Percentiles rank a stretch among this genome's conserved stretches.
Evolutionary conservation across 1,140 invertebrate genomes (phyloP).

Genomic region (Elymnias hypermnestra): DNA sequence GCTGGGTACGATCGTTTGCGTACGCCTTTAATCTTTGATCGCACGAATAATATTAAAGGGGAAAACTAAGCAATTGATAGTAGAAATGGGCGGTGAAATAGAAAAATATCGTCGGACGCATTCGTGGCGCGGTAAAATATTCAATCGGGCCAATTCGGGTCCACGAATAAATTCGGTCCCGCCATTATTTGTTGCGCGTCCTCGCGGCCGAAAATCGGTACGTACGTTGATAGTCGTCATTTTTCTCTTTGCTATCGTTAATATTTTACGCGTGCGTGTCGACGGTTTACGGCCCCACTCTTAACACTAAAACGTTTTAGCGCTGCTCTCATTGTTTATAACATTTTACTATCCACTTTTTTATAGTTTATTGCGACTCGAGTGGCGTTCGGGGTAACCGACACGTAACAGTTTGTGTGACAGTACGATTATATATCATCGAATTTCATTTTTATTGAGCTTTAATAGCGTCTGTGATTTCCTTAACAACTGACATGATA

Average conservation of each 20-base stretch:
- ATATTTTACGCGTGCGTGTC: conserved; percentile 73
- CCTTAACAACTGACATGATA: no score
- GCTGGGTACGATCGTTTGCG: conserved; percentile 10
- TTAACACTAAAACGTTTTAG: conserved; percentile 74
- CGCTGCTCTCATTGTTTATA: conserved; percentile 69
- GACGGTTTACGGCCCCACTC: conserved; percentile 69
- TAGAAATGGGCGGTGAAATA: conserved; percentile 67
- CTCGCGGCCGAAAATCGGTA: conserved; percentile 67
- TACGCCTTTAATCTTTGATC: conserved; percentile 21
- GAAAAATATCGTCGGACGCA: conserved; percentile 69
- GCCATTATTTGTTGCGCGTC: conserved; percentile 69
- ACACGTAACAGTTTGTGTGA: conserved; percentile 42
- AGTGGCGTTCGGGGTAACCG: conserved; percentile 48
- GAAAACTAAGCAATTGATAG: conserved; percentile 72
- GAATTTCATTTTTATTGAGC: conserved; percentile 54
- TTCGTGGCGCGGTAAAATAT: conserved; percentile 72
- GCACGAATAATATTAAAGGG: conserved; percentile 64
- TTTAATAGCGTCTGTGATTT: conserved; percentile 36
- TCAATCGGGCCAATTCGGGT: conserved; percentile 72
- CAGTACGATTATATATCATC: conserved; percentile 46
- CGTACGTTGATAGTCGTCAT: conserved; percentile 69
- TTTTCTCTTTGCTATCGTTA: conserved; percentile 71
- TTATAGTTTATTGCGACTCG: conserved; percentile 62
- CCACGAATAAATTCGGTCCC: conserved; percentile 66
- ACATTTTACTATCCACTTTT: conserved; percentile 68